Percentiles rank a stretch among this genome's conserved stretches.
phyloP scores from a whole-genome alignment of 2,797 vertebrate genomes.

The Clangula hyemalis region DNA sequence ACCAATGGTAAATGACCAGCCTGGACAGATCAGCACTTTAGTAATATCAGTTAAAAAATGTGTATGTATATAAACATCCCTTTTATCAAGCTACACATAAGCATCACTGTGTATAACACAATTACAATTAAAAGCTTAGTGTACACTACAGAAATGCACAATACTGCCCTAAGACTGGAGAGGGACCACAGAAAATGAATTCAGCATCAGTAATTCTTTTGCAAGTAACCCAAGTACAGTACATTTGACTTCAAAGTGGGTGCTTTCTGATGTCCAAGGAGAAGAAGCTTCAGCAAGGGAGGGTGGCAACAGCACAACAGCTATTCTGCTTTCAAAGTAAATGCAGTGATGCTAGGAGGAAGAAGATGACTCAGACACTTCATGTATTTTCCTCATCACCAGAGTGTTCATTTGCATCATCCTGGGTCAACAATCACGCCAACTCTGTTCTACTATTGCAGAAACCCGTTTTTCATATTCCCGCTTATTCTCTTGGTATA shows the following conservation, averaged over 20 bases:
- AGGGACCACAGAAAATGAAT: conserved; percentile 70
- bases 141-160: conserved; percentile 78
- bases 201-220: conserved; percentile 78
- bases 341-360: conserved; percentile 86
- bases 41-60: conserved; percentile 75
- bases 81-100: conserved; percentile 78
- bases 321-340: conserved; percentile 92
- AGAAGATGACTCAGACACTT: conserved; percentile 81
- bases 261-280: conserved; percentile 83
- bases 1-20: conserved; percentile 69
- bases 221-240: conserved; percentile 87
- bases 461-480: conserved; percentile 99
- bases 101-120: conserved; percentile 77
- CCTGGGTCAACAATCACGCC: conserved; percentile 98
- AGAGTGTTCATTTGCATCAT: conserved; percentile 86
- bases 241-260: conserved; percentile 86
- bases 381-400: conserved; percentile 80
- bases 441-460: conserved; percentile 99
- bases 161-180: conserved; percentile 75
- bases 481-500: conserved; percentile 99
- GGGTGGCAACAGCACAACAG: conserved; percentile 91
- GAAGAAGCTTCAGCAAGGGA: conserved; percentile 84
- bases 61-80: conserved; percentile 75
- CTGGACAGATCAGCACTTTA: conserved; percentile 74
- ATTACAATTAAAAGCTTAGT: conserved; percentile 79